phyloP scores from a whole-genome alignment of 2,113 vertebrate genomes.

The Pedionomus torquatus region DNA sequence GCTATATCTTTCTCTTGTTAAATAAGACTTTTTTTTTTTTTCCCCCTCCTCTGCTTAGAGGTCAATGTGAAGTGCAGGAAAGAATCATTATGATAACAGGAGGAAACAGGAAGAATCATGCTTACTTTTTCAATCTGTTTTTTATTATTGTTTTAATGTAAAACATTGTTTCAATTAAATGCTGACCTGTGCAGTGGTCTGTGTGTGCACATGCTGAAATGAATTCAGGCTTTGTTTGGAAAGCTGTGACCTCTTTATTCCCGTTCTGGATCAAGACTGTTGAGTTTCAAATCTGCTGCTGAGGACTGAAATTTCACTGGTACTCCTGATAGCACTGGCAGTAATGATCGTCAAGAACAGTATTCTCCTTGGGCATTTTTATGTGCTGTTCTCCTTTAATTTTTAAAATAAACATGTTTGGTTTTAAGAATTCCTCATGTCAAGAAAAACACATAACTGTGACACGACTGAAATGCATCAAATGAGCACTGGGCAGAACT shows the following conservation, averaged over 20 bases:
- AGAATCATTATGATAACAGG: constrained; percentile 69
- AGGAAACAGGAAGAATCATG: constrained; percentile 75
- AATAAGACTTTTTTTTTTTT: background rate
- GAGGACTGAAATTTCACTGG: background rate
- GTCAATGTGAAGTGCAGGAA: constrained; percentile 65
- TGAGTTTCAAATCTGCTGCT: constrained; percentile 25
- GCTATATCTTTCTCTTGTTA: background rate
- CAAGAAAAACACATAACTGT: background rate
- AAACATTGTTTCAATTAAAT: constrained; percentile 73
- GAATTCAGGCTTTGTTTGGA: constrained; percentile 71
- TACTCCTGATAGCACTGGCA: background rate
- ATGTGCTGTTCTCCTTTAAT: background rate
- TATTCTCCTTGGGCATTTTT: background rate
- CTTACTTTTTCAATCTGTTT: constrained; percentile 73
- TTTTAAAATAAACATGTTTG: background rate
- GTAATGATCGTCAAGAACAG: background rate
- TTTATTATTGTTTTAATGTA: constrained; percentile 74
- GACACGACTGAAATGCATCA: background rate
- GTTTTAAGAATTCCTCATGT: background rate
- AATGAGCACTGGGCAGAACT: background rate
- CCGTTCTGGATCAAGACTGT: constrained; percentile 52
- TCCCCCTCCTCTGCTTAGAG: background rate
- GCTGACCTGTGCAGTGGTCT: constrained; percentile 58
- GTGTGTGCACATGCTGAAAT: constrained; percentile 45
- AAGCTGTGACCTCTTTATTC: constrained; percentile 65